phyloP scores from a whole-genome alignment of 2,888 invertebrate genomes.

The Drosophila mettleri region DNA sequence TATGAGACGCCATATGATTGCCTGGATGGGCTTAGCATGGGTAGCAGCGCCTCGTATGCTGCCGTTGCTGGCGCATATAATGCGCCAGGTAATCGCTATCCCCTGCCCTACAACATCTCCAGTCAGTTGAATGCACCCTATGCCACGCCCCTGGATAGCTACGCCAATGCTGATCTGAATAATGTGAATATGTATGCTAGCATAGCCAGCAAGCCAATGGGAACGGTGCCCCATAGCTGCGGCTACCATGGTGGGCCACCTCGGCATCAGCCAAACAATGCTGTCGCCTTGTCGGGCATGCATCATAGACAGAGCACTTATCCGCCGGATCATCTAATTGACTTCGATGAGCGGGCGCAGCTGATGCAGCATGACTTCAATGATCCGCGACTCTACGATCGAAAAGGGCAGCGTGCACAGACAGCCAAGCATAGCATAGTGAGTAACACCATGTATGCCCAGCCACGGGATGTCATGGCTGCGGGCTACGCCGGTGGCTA shows the following conservation, averaged over 20 bases:
- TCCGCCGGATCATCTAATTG: conserved; percentile 82
- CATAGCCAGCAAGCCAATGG: conserved; percentile 62
- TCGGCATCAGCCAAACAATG: conserved; percentile 10
- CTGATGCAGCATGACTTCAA: conserved; percentile 75
- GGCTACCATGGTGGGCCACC: conserved; percentile 59
- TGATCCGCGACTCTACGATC: conserved; percentile 67
- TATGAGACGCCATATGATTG: conserved; percentile 84
- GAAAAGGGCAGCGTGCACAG: conserved; percentile 27
- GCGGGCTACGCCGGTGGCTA: conserved; percentile 43
- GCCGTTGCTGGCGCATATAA: conserved; percentile 82
- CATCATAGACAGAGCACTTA: conserved; percentile 78
- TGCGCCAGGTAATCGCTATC: conserved; percentile 84
- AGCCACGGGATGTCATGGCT: conserved; percentile 49
- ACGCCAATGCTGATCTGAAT: conserved; percentile 57
- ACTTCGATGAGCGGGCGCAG: conserved; percentile 82
- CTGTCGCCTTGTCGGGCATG: conserved; percentile 40
- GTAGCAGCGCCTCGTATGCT: conserved; percentile 78
- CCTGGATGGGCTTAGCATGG: conserved; percentile 80
- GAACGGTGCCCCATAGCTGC: conserved; percentile 63
- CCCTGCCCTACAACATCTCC: conserved; percentile 84
- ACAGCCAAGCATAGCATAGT: conserved; percentile 16
- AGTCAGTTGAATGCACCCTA: conserved; percentile 82
- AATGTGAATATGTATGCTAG: conserved; percentile 67
- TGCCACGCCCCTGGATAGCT: conserved; percentile 62
- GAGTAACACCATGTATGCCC: conserved; percentile 48